Conservation (phyloP, 2,888 invertebrate genomes). For the Colostygia pectinataria region DNA sequence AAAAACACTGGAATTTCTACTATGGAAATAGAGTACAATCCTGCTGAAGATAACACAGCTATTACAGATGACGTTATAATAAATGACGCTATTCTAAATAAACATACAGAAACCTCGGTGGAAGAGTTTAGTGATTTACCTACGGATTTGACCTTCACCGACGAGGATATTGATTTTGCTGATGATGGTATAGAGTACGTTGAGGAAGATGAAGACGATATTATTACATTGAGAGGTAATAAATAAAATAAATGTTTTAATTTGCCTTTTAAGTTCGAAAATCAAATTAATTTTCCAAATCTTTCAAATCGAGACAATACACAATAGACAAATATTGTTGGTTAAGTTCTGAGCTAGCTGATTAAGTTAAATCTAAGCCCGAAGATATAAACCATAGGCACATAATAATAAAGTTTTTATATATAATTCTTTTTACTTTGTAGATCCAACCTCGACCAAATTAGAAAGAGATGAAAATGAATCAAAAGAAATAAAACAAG, state of each 20-base stretch:
- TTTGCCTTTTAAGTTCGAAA: too few relatives aligned
- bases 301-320: too few relatives aligned
- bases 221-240: conserved; percentile 13
- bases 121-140: conserved; percentile 11
- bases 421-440: not conserved
- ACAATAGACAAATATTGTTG: too few relatives aligned
- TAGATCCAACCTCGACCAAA: conserved; percentile 3
- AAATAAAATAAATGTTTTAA: not conserved
- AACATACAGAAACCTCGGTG: not conserved
- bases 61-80: too few relatives aligned
- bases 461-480: not conserved
- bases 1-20: not conserved
- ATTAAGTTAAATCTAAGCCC: too few relatives aligned
- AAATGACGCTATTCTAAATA: not conserved
- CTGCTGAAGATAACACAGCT: not conserved
- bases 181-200: conserved; percentile 48
- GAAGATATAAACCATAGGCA: too few relatives aligned
- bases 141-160: conserved; percentile 44
- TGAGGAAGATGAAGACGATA: conserved; percentile 28
- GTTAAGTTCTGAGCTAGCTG: too few relatives aligned
- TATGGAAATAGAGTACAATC: not conserved
- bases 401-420: too few relatives aligned
- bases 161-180: conserved; percentile 50
- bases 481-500: not conserved
- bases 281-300: too few relatives aligned